Evolutionary conservation across 2,113 vertebrate species (phyloP), one percentile per base, ranked within the genome.

Genomic region (Chauna torquata): DNA sequence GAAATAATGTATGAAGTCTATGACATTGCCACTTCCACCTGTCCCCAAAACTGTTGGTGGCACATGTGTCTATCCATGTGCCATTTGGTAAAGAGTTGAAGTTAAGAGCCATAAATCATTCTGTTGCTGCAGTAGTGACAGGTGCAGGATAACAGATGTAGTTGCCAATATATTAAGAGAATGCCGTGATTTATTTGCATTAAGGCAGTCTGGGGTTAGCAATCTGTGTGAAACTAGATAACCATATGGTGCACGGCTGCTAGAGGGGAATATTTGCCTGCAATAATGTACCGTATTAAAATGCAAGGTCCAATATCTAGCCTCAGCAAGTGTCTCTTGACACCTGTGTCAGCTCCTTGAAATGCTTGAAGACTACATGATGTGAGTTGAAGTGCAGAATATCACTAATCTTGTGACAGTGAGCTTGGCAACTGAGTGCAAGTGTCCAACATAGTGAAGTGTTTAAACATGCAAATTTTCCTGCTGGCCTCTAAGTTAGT

Each of bases 201-300:
- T 90, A 90, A 68, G 81, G 91, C 38, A 68, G 91, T 94, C 94
- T 94, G 96, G 86, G 95, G 84, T 92, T 97, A 96, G 89, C 94
- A 97, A 94, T 97, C 97, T 97, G 96, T 92, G 96, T 86, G 30
- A 79, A 97, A 88, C 80, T 47, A 69, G 93, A 95, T 83, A 97
- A 96, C 96, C 97, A 97, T 97, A 98, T 98, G 98, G 95, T 97
- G 65, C 61, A 45, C 70, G 90, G 86, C 94, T 97, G 89, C 83
- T 96, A 36, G 80, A 72, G 69, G 88, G 94, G 97, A 95, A 77
- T 92, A 87, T 90, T 95, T 97, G 95, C 92, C 79, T 44, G 72
- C 79, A 91, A 90, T 97, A 95, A 81, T 94, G 62, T 70, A 89
- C 88, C 83, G 52, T 80, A 96, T 97, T 96, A 96, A 88, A 95